phyloP scores from a whole-genome alignment of 2,888 invertebrate genomes.

The Coelopa pilipes region DNA sequence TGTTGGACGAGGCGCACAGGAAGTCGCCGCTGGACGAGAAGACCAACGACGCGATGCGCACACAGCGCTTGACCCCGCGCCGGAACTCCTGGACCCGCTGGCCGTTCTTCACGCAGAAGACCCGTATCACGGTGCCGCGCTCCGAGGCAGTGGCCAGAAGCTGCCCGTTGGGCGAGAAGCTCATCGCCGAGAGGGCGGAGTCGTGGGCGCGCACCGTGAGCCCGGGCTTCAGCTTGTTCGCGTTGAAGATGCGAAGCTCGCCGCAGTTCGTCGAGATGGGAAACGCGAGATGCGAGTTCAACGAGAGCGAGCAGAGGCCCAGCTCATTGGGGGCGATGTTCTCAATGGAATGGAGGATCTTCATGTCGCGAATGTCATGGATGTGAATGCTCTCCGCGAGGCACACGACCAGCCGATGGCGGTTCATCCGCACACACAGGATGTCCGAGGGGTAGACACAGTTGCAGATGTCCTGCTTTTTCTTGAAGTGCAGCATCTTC shows the following conservation, averaged over 20 bases:
- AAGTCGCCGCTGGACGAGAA: slow-evolving; percentile 63
- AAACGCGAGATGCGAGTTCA: slow-evolving; percentile 65
- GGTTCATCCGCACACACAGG: slow-evolving; percentile 65
- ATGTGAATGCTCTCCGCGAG: slow-evolving; percentile 65
- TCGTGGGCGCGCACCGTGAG: slow-evolving; percentile 64
- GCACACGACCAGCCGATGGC: slow-evolving; percentile 62
- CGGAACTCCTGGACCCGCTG: slow-evolving; percentile 66
- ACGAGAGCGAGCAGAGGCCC: slow-evolving; percentile 64
- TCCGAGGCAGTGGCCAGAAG: slow-evolving; percentile 66
- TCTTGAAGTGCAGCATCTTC: slow-evolving; percentile 66
- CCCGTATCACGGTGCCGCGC: slow-evolving; percentile 66
- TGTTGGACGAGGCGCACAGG: slow-evolving; percentile 65
- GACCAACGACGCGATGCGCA: slow-evolving; percentile 63
- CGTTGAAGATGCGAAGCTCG: slow-evolving; percentile 64
- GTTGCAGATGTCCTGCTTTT: slow-evolving; percentile 66
- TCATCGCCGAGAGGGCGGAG: slow-evolving; percentile 62
- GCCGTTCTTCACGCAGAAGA: slow-evolving; percentile 66
- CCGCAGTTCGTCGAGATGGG: slow-evolving; percentile 61
- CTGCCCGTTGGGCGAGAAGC: slow-evolving; percentile 63
- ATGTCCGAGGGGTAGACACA: slow-evolving; percentile 66
- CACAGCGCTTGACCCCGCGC: slow-evolving; percentile 65
- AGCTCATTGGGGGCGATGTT: slow-evolving; percentile 62
- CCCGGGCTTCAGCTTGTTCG: slow-evolving; percentile 58
- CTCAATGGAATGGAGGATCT: slow-evolving; percentile 64
- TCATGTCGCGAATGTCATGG: slow-evolving; percentile 67